Evolutionary conservation across 2,888 invertebrate genomes (phyloP).

Genomic region (Pterostichus madidus): DNA sequence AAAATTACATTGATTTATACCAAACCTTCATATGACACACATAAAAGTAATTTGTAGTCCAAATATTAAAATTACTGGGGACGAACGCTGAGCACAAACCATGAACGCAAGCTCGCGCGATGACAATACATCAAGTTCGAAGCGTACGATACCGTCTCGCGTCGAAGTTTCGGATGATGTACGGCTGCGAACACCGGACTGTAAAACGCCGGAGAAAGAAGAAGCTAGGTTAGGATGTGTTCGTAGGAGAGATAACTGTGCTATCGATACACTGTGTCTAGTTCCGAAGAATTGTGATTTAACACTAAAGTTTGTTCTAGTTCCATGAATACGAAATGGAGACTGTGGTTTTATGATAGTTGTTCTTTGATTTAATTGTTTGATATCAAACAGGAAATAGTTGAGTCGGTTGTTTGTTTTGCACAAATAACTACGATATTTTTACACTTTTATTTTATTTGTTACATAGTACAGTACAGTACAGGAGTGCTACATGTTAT

Average conservation of each 20-base stretch:
- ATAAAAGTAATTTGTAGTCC: constrained; percentile 59
- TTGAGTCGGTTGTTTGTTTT: no score
- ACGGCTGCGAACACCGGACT: background rate
- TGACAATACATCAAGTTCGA: constrained; percentile 52
- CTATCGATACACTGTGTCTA: constrained; percentile 37
- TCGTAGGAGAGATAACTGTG: constrained; percentile 4
- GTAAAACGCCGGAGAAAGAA: constrained; percentile 5
- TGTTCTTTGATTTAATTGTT: constrained; percentile 22
- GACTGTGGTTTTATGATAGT: background rate
- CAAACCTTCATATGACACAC: constrained; percentile 13
- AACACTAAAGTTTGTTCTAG: constrained; percentile 38
- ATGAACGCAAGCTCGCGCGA: constrained; percentile 10
- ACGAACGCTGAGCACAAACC: background rate
- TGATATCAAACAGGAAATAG: background rate
- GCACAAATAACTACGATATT: background rate
- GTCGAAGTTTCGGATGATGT: constrained; percentile 46
- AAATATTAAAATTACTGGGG: constrained; percentile 60
- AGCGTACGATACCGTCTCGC: constrained; percentile 14
- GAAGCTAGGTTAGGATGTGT: constrained; percentile 3
- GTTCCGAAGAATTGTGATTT: constrained; percentile 38
- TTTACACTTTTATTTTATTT: no score
- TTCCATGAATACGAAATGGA: constrained; percentile 45
- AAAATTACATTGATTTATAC: constrained; percentile 57
- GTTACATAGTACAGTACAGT: no score
- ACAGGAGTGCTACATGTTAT: no score